Conservation (phyloP, 2,888 invertebrate species). For the Folsomia candida region DNA sequence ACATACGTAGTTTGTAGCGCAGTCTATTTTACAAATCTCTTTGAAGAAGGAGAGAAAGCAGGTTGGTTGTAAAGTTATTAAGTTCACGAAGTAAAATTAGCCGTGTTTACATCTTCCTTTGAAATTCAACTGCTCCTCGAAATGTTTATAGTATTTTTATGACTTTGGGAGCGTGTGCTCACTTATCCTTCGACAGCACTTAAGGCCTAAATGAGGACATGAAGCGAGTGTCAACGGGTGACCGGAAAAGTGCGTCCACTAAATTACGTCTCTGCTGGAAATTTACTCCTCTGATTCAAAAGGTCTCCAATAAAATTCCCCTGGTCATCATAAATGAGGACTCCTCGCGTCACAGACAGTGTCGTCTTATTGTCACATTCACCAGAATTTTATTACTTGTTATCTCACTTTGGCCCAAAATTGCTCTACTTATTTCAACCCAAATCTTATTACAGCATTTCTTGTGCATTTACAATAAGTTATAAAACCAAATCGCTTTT, state of each 20-base stretch:
- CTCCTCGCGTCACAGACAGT: too few relatives aligned
- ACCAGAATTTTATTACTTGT: not conserved
- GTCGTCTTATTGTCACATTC: too few relatives aligned
- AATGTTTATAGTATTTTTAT: not conserved
- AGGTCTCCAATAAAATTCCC: conserved; percentile 6
- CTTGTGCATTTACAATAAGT: conserved; percentile 5
- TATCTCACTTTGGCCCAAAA: not conserved
- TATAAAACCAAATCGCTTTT: too few relatives aligned
- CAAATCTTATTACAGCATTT: conserved; percentile 1
- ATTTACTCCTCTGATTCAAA: not conserved
- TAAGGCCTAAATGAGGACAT: not conserved
- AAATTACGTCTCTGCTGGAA: too few relatives aligned
- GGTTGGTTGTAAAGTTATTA: not conserved
- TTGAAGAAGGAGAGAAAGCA: not conserved
- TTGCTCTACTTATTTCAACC: not conserved
- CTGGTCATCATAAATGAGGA: not conserved
- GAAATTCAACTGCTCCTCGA: not conserved
- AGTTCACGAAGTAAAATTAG: not conserved
- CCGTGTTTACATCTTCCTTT: not conserved
- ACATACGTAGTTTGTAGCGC: too few relatives aligned
- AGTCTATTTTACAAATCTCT: too few relatives aligned
- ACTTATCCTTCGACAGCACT: too few relatives aligned
- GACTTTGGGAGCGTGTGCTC: not conserved
- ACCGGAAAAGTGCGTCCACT: conserved; percentile 12
- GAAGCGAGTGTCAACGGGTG: conserved; percentile 17